Evolutionary conservation across 35 echinoderm and acorn worm species (phyloP).

Genomic region (Ophiothrix spiculata): DNA sequence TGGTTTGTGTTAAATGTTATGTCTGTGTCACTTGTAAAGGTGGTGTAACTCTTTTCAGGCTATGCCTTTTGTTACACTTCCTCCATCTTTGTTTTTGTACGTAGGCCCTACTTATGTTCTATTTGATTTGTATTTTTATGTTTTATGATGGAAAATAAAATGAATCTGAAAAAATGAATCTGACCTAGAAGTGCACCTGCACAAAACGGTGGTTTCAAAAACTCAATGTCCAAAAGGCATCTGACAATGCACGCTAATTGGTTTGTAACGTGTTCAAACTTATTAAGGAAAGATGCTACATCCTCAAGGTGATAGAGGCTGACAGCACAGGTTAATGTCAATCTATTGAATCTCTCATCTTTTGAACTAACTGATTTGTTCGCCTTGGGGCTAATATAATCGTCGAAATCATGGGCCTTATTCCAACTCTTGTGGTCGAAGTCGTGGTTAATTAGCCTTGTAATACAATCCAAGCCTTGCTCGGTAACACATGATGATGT

Average conservation of each 20-base stretch:
- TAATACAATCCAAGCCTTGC: neutral
- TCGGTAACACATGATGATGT: conserved; percentile 23
- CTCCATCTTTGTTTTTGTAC: too few species aligned
- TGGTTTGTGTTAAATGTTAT: too few species aligned
- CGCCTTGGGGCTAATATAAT: neutral
- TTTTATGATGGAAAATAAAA: too few species aligned
- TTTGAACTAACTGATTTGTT: conserved; percentile 28
- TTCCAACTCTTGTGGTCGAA: conserved; percentile 22
- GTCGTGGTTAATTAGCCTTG: neutral
- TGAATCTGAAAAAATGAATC: too few species aligned
- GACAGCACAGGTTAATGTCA: neutral
- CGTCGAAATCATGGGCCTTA: conserved; percentile 18
- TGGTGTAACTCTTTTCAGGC: too few species aligned
- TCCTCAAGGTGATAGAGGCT: neutral
- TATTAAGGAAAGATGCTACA: neutral
- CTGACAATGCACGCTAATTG: conserved; percentile 8
- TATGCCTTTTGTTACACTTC: too few species aligned
- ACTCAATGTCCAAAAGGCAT: conserved; percentile 2
- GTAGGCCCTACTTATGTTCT: too few species aligned
- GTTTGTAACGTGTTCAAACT: neutral
- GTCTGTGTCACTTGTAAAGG: too few species aligned
- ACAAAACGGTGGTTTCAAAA: neutral
- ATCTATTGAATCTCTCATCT: conserved; percentile 8
- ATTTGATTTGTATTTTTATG: too few species aligned
- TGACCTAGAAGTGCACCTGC: conserved; percentile 9